phyloP scores from a whole-genome alignment of 2,113 vertebrate genomes.

The Baryphthengus martii region DNA sequence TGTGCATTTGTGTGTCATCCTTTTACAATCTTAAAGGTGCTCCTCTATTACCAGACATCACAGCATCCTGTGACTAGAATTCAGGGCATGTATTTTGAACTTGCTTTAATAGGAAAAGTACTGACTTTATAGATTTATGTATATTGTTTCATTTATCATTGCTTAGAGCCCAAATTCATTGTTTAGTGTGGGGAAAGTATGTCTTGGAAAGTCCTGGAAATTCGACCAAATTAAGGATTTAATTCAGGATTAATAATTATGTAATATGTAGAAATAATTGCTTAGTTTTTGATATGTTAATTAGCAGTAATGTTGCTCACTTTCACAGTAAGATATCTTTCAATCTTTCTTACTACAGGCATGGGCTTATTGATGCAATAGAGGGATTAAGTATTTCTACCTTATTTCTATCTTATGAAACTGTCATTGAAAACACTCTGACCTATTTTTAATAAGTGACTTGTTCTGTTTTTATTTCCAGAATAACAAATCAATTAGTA shows the following conservation, averaged over 20 bases:
- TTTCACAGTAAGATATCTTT: neutral
- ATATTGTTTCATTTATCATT: neutral
- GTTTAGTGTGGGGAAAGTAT: neutral
- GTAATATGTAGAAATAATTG: neutral
- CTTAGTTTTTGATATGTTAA: neutral
- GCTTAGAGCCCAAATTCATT: neutral
- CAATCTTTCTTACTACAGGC: neutral
- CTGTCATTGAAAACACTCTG: neutral
- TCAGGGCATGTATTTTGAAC: neutral
- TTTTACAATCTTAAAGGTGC: neutral
- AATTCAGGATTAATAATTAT: neutral
- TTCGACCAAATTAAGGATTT: neutral
- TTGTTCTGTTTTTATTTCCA: neutral
- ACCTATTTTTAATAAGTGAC: neutral
- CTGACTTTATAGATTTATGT: neutral
- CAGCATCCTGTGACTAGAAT: neutral
- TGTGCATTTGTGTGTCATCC: neutral
- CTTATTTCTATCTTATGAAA: neutral
- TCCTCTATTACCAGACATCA: neutral
- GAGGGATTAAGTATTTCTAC: neutral
- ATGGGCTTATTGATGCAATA: neutral
- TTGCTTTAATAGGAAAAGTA: neutral
- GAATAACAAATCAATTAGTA: slow-evolving; percentile 5
- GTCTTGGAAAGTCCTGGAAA: neutral
- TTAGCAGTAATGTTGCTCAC: neutral